Evolutionary conservation across 2,888 invertebrate genomes (phyloP), one percentile per base, ranked within the genome.

Genomic region (Erebia epiphron): DNA sequence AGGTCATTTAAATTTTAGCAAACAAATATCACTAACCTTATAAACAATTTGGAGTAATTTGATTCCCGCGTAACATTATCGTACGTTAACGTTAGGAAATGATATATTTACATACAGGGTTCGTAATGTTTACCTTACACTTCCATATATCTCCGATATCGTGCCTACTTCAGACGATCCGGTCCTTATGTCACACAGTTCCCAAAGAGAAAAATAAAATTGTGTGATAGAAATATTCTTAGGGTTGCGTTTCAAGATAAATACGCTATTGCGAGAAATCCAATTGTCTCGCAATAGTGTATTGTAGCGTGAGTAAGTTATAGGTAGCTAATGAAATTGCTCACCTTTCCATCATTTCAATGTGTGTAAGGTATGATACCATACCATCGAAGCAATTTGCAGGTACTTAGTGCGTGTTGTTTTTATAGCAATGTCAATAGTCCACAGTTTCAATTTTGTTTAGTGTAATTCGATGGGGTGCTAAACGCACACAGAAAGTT

Each of bases 91-190:
- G 57, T 69, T 73, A 64, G 56, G 50, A 61, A 73, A 69, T 73
- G 72, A 76, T 75, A 72, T 75, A 75, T 76, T 75, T 76, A 72
- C 68, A 58, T 65, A 68, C 18, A 58, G 63, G 70, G 58, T 58
- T 63, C 66, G 66, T 69, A 73, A 69, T 72, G 73, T 73, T 73
- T 73, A 70, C 71, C 62, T 70, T 63, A 61, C 67, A 72, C 69
- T 54, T 64, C 21, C 61, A 71, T 73, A 75, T 68, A 72, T 72
- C 65, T 74, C 71, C 64, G 67, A 73, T 71, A 70, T 73, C 69
- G 68, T 71, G 72, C 69, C 67, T 69, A 75, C 71, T 71, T 72
- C 66, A 64, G 68, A 60, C 58, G 68, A 54, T 65, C 71, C 66
- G 52, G 54, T 18, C 46, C 18, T 65, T n/a, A 14, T 63, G 16